Evolutionary conservation across 2,113 vertebrate genomes (phyloP), one percentile per base, ranked within the genome.

Genomic region (Hyperoodon ampullatus): DNA sequence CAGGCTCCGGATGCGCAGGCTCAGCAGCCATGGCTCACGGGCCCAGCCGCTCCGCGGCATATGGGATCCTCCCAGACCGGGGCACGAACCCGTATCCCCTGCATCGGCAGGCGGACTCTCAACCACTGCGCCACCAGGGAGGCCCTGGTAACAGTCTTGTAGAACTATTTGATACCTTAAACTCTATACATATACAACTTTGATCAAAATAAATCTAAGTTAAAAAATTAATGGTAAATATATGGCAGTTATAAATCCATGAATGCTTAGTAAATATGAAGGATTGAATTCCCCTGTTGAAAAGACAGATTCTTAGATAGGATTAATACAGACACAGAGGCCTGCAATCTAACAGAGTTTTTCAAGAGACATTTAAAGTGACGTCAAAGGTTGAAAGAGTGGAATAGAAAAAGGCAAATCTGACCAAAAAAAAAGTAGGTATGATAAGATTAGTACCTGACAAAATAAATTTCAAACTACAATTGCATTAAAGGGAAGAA

Each of bases 401-500:
- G 28, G 18, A 74, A 58, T 71, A 93, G 65, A 86, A 81, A 86
- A 91, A 87, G 24, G n/a, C 70, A 91, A 30, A 84, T 94, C 6
- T 72, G 65, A 72, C 24, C 39, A 35, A 53, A 63, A 71, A 15
- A 72, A 91, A 72, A 9, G 6, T 95, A 72, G 35, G 60, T 77
- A 42, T 70, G 39, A 30, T 87, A 95, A 93, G 53, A 70, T 93
- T 90, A 82, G 44, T 90, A 77, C 55, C 15, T 47, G 61, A 91
- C 28, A 70, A 85, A 35, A 60, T 80, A 70, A 85, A 35, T 50
- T 80, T 60, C 14, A 94, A 70, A 23, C 74, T 81, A 71, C 33
- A 70, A 50, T 81, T 61, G 35, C 68, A 90, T 65, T 93, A 91
- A 80, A 93, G 30, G 75, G 88, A 83, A 95, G 65, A 87, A 89